phyloP scores from a whole-genome alignment of 2,113 vertebrate species.

The Callipepla squamata region DNA sequence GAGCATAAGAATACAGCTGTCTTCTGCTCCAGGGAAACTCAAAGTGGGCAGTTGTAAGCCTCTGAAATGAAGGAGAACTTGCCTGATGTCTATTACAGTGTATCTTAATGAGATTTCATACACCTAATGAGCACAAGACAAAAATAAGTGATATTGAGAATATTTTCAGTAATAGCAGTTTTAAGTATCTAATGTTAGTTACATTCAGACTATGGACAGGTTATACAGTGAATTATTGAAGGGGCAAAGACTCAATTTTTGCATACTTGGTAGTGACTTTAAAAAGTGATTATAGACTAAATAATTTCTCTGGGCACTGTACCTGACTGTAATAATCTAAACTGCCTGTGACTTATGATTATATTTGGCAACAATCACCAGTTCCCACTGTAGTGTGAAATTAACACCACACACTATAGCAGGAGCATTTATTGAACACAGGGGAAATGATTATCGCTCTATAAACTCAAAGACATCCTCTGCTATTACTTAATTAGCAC shows the following conservation, averaged over 20 bases:
- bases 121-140: neutral
- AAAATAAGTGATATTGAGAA: neutral
- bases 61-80: neutral
- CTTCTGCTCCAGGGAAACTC: neutral
- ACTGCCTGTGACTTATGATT: slow-evolving; percentile 75
- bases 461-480: slow-evolving; percentile 75
- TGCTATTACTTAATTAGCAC: slow-evolving; percentile 79
- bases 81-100: neutral
- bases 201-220: neutral
- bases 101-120: neutral
- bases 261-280: slow-evolving; percentile 67
- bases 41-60: neutral
- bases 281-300: slow-evolving; percentile 72
- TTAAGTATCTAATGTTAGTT: neutral
- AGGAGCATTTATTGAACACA: slow-evolving; percentile 73
- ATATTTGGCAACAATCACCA: slow-evolving; percentile 74
- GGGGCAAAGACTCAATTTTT: slow-evolving; percentile 55
- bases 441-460: slow-evolving; percentile 73
- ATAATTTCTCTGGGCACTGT: slow-evolving; percentile 50
- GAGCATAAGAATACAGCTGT: neutral
- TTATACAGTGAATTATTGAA: neutral
- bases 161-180: neutral
- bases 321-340: slow-evolving; percentile 74
- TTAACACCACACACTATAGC: slow-evolving; percentile 71
- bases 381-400: slow-evolving; percentile 77